These are phyloP conservation scores for Siderastrea radians DNA, from an alignment of 92 coral and sea anemone genomes.

Conservation along the genomic window DNA sequence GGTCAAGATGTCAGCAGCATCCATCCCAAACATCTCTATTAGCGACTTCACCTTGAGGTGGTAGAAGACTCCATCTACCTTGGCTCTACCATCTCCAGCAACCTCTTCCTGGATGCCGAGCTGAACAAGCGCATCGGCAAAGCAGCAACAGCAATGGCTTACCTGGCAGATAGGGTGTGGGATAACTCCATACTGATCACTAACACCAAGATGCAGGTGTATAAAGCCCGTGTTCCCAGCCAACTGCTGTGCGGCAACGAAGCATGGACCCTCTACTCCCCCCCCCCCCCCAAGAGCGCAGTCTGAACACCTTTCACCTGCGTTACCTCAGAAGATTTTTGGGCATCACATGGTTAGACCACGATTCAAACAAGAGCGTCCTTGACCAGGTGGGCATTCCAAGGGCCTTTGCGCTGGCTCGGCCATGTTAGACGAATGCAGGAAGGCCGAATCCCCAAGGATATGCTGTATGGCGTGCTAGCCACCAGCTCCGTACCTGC, in stretches of 20 bases:
- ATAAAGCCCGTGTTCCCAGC: constrained; percentile 44
- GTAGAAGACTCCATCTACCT: constrained; percentile 19
- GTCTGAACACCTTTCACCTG: no score
- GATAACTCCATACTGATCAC: constrained; percentile 26
- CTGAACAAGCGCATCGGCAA: constrained; percentile 30
- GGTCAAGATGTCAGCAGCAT: constrained; percentile 17
- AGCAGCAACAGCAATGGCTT: constrained; percentile 25
- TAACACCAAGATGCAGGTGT: constrained; percentile 40
- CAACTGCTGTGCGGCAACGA: constrained; percentile 29
- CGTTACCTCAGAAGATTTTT: background rate
- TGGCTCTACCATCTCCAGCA: constrained; percentile 36
- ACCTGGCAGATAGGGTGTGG: constrained; percentile 35
- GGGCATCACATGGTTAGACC: constrained; percentile 15
- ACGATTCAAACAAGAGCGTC: constrained; percentile 14
- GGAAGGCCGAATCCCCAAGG: constrained; percentile 54
- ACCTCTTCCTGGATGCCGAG: constrained; percentile 31
- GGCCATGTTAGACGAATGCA: constrained; percentile 52
- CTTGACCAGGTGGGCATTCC: constrained; percentile 17
- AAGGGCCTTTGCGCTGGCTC: constrained; percentile 44
- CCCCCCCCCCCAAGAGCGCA: no score
- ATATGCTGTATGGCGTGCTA: constrained; percentile 27
- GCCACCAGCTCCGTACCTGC: constrained; percentile 7
- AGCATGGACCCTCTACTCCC: background rate
- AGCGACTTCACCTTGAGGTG: constrained; percentile 8
- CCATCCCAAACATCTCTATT: constrained; percentile 13